Evolutionary conservation across 2,797 vertebrate species (phyloP).

Genomic region (Falco cherrug): DNA sequence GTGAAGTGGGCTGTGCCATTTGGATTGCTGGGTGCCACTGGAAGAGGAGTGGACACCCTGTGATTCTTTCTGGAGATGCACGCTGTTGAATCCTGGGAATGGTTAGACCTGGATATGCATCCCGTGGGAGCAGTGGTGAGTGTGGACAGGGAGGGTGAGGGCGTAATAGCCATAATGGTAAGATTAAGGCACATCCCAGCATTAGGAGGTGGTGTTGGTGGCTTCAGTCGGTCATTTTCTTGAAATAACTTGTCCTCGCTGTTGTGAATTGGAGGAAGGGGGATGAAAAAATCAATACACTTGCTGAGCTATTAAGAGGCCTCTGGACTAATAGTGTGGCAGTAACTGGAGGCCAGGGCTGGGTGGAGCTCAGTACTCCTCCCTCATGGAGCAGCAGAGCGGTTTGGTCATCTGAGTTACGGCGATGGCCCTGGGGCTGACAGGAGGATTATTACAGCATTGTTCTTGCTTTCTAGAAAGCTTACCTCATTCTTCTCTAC

Average conservation of each 20-base stretch:
- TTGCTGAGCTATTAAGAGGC: background rate
- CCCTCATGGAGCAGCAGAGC: background rate
- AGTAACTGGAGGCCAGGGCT: background rate
- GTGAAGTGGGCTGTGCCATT: background rate
- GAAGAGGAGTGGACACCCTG: background rate
- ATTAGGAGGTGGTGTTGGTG: background rate
- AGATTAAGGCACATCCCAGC: background rate
- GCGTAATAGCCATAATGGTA: background rate
- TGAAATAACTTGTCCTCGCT: background rate
- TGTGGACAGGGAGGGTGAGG: background rate
- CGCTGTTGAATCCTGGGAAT: background rate
- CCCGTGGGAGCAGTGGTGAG: background rate
- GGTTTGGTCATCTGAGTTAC: slow-evolving; percentile 1
- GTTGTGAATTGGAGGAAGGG: background rate
- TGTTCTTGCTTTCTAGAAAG: slow-evolving; percentile 25
- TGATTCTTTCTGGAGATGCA: background rate
- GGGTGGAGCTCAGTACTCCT: slow-evolving; percentile 3
- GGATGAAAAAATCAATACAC: background rate
- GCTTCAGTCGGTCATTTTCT: slow-evolving; percentile 10
- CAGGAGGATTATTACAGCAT: slow-evolving; percentile 1
- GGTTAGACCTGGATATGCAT: background rate
- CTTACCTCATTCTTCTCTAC: background rate
- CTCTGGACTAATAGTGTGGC: slow-evolving; percentile 5
- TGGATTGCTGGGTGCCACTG: background rate
- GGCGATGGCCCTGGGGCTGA: background rate